phyloP scores from a whole-genome alignment of 2,113 vertebrate species.

The Pogonocichla stellata region DNA sequence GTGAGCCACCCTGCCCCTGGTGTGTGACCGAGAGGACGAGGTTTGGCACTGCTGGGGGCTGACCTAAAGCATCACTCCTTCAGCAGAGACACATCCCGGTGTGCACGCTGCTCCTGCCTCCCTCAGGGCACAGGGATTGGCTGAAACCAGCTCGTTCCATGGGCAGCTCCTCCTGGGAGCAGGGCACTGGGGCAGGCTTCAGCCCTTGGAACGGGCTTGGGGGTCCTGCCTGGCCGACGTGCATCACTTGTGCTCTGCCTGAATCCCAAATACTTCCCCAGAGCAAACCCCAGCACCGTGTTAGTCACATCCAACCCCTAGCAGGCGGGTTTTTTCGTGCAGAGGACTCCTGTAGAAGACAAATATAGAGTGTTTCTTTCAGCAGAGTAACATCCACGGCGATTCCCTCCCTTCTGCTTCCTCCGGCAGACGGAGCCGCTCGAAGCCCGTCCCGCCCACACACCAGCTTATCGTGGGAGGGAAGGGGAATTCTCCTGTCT shows the following conservation, averaged over 20 bases:
- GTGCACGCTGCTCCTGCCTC: rapidly evolving
- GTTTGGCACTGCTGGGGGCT: background rate
- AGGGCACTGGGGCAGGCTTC: background rate
- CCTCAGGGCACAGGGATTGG: rapidly evolving
- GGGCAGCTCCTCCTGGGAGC: background rate
- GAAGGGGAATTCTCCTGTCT: background rate
- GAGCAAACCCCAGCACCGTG: background rate
- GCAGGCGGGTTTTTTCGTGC: background rate
- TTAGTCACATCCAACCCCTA: background rate
- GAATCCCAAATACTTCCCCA: background rate
- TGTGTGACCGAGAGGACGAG: background rate
- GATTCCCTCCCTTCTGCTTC: background rate
- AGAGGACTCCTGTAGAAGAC: background rate
- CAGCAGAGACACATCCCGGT: background rate
- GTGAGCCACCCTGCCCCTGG: background rate
- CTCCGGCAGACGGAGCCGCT: background rate
- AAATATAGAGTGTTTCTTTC: background rate
- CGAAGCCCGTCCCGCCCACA: background rate
- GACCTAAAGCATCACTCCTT: rapidly evolving
- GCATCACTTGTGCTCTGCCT: background rate
- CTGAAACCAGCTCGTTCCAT: background rate
- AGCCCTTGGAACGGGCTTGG: background rate
- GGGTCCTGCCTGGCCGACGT: background rate
- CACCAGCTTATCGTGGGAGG: background rate
- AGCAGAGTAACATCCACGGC: background rate